phyloP scores from a whole-genome alignment of 2,113 vertebrate genomes.

The Poeciliopsis prolifica region DNA sequence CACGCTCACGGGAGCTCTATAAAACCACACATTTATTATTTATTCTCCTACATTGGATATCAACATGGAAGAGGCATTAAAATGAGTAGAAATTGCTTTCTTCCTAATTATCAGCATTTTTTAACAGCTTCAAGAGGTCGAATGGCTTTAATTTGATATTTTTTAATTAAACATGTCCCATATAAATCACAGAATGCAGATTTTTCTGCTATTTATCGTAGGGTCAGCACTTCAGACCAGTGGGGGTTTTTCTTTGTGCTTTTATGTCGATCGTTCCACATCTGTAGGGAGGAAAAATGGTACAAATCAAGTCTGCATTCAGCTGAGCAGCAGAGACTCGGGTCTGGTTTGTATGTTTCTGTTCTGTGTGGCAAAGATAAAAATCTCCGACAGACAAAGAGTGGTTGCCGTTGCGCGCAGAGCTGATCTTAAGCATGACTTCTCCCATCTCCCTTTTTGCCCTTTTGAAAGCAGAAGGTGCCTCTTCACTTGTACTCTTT shows the following conservation, averaged over 20 bases:
- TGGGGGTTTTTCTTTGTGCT: too few species aligned
- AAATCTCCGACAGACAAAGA: not conserved
- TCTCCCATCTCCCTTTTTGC: not conserved
- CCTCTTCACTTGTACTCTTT: constrained; percentile 20
- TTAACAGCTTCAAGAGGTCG: not conserved
- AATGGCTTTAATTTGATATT: not conserved
- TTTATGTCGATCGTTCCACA: not conserved
- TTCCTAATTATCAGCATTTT: constrained; percentile 1
- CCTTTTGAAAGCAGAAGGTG: constrained; percentile 11
- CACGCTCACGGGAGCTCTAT: constrained; percentile 48
- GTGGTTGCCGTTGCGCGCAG: not conserved
- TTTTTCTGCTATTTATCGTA: not conserved
- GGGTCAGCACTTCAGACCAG: not conserved
- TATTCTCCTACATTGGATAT: not conserved
- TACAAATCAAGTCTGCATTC: too few species aligned
- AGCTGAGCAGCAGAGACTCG: not conserved
- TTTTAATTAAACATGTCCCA: not conserved
- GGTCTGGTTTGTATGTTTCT: not conserved
- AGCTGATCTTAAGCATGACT: constrained; percentile 2
- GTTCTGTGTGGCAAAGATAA: too few species aligned
- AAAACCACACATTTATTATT: constrained; percentile 33
- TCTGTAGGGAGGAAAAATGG: not conserved
- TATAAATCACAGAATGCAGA: too few species aligned
- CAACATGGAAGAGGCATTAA: not conserved
- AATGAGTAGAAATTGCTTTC: not conserved